These are phyloP conservation scores for Vulpes ferrilata DNA, from an alignment of 2,113 vertebrate species.

Conservation along the genomic window DNA sequence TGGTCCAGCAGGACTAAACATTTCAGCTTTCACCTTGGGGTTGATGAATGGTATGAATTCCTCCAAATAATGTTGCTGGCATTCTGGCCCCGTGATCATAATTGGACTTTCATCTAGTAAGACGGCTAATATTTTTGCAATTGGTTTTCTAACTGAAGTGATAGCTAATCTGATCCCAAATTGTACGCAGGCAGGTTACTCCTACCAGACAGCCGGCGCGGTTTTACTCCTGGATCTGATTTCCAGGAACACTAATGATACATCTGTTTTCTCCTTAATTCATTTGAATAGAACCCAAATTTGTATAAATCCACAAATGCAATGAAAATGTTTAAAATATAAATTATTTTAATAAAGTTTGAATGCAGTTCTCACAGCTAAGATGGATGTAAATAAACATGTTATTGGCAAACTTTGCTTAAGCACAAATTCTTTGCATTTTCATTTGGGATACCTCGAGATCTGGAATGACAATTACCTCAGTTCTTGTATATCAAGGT, in stretches of 20 bases:
- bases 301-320: conserved; percentile 10
- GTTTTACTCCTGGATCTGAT: neutral
- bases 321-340: conserved; percentile 53
- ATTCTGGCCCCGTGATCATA: neutral
- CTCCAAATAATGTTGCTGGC: neutral
- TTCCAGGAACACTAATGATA: neutral
- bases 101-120: neutral
- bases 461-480: neutral
- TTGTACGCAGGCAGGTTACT: neutral
- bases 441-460: conserved; percentile 40
- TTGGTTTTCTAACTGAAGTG: neutral
- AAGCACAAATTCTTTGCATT: conserved; percentile 63
- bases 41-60: neutral
- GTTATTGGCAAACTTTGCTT: conserved; percentile 69
- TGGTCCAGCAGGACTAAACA: neutral
- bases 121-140: neutral
- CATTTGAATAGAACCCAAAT: conserved; percentile 41
- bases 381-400: conserved; percentile 49
- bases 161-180: conserved; percentile 3
- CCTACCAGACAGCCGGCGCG: neutral
- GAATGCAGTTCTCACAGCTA: conserved; percentile 43
- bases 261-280: conserved; percentile 55
- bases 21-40: neutral
- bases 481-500: neutral
- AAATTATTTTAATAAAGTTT: conserved; percentile 56